Conservation (phyloP, 92 coral and sea anemone species). For the Diadumene lineata region DNA sequence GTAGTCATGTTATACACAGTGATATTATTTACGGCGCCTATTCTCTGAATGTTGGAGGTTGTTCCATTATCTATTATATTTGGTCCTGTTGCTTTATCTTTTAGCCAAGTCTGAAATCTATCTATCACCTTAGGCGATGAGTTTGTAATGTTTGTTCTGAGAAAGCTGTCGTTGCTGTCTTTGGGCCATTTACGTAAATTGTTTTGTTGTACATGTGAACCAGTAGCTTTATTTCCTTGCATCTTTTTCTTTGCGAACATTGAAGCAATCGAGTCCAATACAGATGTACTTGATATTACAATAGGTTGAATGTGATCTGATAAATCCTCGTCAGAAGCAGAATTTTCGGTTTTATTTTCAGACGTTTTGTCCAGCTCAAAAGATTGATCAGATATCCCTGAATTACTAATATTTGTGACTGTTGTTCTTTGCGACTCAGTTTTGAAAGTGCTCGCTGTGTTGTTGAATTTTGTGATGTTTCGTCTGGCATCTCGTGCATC, state of each 20-base stretch:
- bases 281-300: constrained; percentile 11
- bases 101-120: constrained; percentile 1
- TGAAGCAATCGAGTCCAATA: constrained; percentile 5
- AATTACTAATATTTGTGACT: neutral
- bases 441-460: neutral
- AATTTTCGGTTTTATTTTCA: neutral
- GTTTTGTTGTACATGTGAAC: no score
- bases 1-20: neutral
- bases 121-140: neutral
- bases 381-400: neutral
- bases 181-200: no score
- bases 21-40: neutral
- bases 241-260: neutral
- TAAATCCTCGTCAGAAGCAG: neutral
- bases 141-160: neutral
- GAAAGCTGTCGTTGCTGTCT: no score
- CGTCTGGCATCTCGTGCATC: neutral
- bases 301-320: constrained; percentile 1
- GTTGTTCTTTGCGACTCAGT: neutral
- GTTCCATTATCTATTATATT: neutral
- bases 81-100: neutral
- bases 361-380: neutral
- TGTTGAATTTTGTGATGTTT: neutral
- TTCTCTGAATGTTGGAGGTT: neutral
- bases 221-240: neutral